Percentiles rank a stretch among this genome's conserved stretches.
These are phyloP conservation scores for Zoanthus sociatus DNA, from an alignment of 92 coral and sea anemone species.

Conservation along the genomic window DNA sequence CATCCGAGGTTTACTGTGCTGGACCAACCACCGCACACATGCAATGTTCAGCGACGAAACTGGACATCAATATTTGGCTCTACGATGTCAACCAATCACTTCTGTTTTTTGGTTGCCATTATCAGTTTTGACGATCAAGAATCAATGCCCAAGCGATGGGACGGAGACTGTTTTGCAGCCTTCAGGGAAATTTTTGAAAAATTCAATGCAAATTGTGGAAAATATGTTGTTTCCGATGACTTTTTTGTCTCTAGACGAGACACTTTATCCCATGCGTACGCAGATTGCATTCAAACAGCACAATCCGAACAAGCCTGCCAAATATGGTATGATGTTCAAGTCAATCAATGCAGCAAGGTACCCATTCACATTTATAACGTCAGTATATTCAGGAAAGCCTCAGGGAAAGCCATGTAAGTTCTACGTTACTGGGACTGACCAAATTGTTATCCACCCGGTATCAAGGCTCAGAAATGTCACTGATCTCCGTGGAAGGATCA, in stretches of 20 bases:
- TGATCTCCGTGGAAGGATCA: no score
- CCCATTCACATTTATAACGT: neutral
- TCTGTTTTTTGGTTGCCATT: neutral
- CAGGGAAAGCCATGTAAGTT: no score
- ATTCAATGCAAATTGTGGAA: slow-evolving; percentile 6
- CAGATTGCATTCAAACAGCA: neutral
- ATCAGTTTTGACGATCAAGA: slow-evolving; percentile 5
- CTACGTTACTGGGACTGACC: no score
- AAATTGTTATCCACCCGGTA: no score
- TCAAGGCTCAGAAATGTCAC: no score
- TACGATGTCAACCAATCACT: slow-evolving; percentile 10
- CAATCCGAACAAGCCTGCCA: neutral
- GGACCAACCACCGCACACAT: neutral
- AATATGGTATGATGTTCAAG: no score
- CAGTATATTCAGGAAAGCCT: no score
- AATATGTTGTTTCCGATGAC: slow-evolving; percentile 14
- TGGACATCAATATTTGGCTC: neutral
- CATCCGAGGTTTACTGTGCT: neutral
- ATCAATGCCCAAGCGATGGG: neutral
- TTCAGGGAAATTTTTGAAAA: slow-evolving; percentile 2
- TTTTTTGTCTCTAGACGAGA: slow-evolving; percentile 18
- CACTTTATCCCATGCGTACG: slow-evolving; percentile 6
- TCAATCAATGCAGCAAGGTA: no score
- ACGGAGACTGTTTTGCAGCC: slow-evolving; percentile 20
- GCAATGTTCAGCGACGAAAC: no score